phyloP scores from a whole-genome alignment of 2,888 invertebrate species.

The Cephus pygmeus region DNA sequence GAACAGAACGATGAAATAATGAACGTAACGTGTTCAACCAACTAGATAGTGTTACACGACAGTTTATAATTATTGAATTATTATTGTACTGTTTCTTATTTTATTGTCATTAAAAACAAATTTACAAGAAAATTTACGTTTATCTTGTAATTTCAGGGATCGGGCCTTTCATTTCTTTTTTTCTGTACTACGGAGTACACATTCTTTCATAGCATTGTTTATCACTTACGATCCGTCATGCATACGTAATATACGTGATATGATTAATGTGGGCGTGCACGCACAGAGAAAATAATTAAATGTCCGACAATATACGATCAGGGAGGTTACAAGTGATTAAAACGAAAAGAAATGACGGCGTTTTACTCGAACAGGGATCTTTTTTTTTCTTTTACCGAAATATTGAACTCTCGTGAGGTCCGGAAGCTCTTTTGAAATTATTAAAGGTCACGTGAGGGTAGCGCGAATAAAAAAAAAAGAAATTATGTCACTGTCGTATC shows the following conservation, averaged over 20 bases:
- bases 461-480: neutral
- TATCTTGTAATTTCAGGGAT: conserved; percentile 21
- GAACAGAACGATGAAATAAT: conserved; percentile 25
- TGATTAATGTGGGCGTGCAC: neutral
- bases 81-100: conserved; percentile 64
- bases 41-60: conserved; percentile 58
- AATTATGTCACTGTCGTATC: no score
- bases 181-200: neutral
- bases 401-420: neutral
- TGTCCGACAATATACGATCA: neutral
- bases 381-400: neutral
- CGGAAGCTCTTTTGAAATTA: neutral
- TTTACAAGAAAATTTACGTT: conserved; percentile 35
- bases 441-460: neutral
- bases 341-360: neutral
- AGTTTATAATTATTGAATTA: conserved; percentile 59
- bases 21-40: conserved; percentile 44
- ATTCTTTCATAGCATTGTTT: neutral
- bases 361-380: neutral
- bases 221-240: neutral
- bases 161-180: conserved; percentile 14
- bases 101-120: conserved; percentile 64
- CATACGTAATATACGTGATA: neutral
- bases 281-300: neutral
- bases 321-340: neutral